Evolutionary conservation across 2,888 invertebrate genomes (phyloP), one percentile per base, ranked within the genome.

Genomic region (Caenorhabditis macrosperma): DNA sequence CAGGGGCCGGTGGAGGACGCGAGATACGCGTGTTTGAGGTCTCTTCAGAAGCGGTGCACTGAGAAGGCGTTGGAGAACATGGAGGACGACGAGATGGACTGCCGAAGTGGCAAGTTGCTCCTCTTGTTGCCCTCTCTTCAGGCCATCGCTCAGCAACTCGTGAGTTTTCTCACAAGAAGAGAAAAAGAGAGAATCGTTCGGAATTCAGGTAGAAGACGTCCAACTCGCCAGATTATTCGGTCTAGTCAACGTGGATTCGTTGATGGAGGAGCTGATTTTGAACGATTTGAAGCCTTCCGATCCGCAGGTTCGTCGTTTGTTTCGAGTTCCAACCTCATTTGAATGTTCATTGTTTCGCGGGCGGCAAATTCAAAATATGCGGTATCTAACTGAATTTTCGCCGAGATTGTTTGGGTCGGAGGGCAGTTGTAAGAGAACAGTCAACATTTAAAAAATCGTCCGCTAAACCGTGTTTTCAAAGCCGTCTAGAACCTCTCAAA

Each of bases 211-310:
- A 17, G 88, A 88, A 71, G 88, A 88, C 69, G 87, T 88, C 4
- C 88, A 88, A 78, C 75, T 88, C n/a, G 87, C 87, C 24, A 77
- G 85, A 4, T 77, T 88, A 20, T 88, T 88, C 78, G 86, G 87
- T 33, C 72, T 88, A 7, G 87, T 86, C 20, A 86, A 87, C 71
- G 84, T 88, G n/a, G 88, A 88, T 81, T 77, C 82, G 12, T 74
- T 88, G 54, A 87, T 88, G 87, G 82, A 85, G 57, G 83, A 86
- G 57, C 69, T 87, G 52, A 87, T 87, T 64, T 74, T 87, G 15
- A 84, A 87, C 61, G 86, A 87, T 30, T 66, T 80, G 46, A 75
- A 77, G 26, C 57, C 79, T 1, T 69, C 74, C 12, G 83, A 83
- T 55, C 71, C 75, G 12, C 77, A 76, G 48, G 68, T 77, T 26